A percentile compares a stretch with the other conserved stretches of the same genome.
Conservation (phyloP, 92 coral and sea anemone genomes). For the Isaurus tuberculatus region DNA sequence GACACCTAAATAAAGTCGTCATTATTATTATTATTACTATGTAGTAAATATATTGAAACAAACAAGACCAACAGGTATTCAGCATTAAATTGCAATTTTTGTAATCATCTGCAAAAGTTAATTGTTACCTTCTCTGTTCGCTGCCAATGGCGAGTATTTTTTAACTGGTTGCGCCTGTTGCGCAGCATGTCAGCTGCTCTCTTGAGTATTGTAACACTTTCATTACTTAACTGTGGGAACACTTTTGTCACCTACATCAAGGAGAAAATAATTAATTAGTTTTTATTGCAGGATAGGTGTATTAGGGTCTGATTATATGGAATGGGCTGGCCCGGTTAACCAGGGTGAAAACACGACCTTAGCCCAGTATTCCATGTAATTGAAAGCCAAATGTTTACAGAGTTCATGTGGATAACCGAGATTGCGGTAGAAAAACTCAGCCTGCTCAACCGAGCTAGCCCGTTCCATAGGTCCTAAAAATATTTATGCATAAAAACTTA, state of each 20-base stretch:
- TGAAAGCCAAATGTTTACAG: no score
- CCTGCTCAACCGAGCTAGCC: no score
- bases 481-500: background rate
- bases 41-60: background rate
- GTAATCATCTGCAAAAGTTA: background rate
- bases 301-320: background rate
- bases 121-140: background rate
- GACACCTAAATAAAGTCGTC: no score
- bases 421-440: no score
- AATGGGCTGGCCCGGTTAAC: no score
- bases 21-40: no score
- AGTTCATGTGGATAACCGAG: no score
- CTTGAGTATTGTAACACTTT: background rate
- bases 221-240: conserved; percentile 5
- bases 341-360: no score
- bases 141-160: background rate
- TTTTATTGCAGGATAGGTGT: background rate
- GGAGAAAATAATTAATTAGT: background rate
- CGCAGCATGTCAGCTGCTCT: conserved; percentile 1
- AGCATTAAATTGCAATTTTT: background rate
- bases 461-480: no score
- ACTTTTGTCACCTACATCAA: conserved; percentile 1
- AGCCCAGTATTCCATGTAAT: no score
- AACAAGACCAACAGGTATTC: background rate
- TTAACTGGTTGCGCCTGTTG: conserved; percentile 13